These are phyloP conservation scores for Limnothrissa miodon DNA, from an alignment of 2,113 vertebrate species.

Conservation along the genomic window DNA sequence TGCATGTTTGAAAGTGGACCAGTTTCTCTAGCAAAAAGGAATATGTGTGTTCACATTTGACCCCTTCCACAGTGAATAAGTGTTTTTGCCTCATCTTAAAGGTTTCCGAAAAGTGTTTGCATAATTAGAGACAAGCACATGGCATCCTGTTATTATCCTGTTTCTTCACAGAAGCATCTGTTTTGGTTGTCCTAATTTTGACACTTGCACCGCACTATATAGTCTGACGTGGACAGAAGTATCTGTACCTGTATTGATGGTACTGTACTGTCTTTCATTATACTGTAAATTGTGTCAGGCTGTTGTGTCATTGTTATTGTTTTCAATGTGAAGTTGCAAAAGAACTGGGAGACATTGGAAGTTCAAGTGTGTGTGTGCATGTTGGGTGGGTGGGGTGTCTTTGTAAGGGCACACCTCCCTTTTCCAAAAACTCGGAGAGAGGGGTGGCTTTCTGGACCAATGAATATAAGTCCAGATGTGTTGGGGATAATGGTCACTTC, in stretches of 20 bases:
- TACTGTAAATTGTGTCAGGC: not conserved
- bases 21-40: not conserved
- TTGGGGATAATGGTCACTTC: not conserved
- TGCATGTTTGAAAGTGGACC: not conserved
- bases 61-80: not conserved
- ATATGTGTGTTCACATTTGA: not conserved
- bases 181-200: not conserved
- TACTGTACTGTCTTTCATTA: not conserved
- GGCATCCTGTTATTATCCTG: not conserved
- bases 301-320: not conserved
- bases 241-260: no score
- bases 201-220: not conserved
- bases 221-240: not conserved
- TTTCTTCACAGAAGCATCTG: not conserved
- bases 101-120: not conserved
- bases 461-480: not conserved
- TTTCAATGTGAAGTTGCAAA: not conserved
- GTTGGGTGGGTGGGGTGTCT: not conserved
- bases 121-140: not conserved
- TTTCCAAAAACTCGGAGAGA: not conserved
- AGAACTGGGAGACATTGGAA: not conserved
- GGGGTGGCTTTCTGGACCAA: not conserved
- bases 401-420: not conserved
- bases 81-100: slow-evolving; percentile 7
- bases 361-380: not conserved